Base-by-base conservation (phyloP, 2,888 invertebrate genomes). In the Pterostichus madidus region DNA sequence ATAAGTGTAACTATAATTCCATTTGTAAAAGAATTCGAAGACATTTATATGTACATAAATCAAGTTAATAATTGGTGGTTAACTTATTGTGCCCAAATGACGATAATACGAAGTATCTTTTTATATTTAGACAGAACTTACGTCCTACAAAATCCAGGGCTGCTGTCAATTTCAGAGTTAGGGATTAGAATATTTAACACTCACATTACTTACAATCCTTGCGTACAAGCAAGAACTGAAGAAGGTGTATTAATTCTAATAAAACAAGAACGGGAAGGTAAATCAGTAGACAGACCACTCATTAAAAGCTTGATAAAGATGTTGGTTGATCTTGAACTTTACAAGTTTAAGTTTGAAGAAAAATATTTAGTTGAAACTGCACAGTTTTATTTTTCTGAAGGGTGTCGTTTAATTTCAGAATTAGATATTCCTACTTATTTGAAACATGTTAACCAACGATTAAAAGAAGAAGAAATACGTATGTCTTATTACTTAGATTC, bases 21-120 rank as follows among this genome's bases (percentile, higher is more conserved):
- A 88, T 96, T 98, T 89, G 91, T 96, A 77, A 94, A 94, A 0
- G 96, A 96, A 87, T 95, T 95, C 83, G 95, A 96, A 93, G 97
- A 97, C 88, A 13, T 17, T 5, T 13, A 44, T 15, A 10, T 13
- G 8, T 94, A 98, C 89, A 92, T 99, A 83, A 95, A 96, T 88
- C 93, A 95, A 85, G 95, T 99, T 92, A 96, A 98, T 86, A 94
- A 94, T 85, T 96, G 97, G 90, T 99, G 99, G 99, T 93, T 95
- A 85, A 94, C 96, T 0, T 98, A 97, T 89, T 98, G 98, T 90
- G 93, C 96, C 78, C 98, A 99, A 90, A 97, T 98, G 96, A 96
- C 97, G 85, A 97, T 98, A 95, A 98, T 99, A 85, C 93, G 98
- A 85, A 98, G 98, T 90, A 98, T 99, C 90, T 99, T 99, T 91